A percentile compares a stretch with the other conserved stretches of the same genome.
Conservation (phyloP, 2,888 invertebrate genomes). For the Plagodis pulveraria region DNA sequence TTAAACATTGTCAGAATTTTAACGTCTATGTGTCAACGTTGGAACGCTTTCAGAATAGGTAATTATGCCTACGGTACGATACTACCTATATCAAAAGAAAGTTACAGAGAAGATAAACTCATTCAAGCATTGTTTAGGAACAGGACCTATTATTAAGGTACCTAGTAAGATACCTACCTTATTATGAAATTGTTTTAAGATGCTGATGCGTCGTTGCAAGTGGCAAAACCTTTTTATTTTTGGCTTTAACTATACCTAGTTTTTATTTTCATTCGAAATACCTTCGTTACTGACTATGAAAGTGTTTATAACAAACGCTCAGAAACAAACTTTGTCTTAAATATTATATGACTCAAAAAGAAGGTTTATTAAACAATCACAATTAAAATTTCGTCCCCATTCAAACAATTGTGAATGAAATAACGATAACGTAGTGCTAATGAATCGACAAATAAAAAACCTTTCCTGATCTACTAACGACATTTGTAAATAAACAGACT, state of each 20-base stretch:
- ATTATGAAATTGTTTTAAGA: too few relatives aligned
- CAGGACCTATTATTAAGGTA: too few relatives aligned
- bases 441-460: constrained; percentile 19
- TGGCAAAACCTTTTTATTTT: too few relatives aligned
- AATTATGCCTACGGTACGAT: neutral
- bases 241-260: too few relatives aligned
- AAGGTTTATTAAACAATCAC: too few relatives aligned
- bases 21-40: constrained; percentile 1
- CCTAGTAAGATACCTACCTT: too few relatives aligned
- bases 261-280: too few relatives aligned
- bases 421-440: constrained; percentile 17
- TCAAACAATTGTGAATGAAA: constrained; percentile 7
- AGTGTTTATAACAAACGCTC: neutral
- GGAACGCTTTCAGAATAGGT: constrained; percentile 1
- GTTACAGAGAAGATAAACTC: too few relatives aligned
- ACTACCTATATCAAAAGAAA: neutral
- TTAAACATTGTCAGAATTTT: constrained; percentile 2
- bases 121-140: too few relatives aligned
- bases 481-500: constrained; percentile 22
- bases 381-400: neutral
- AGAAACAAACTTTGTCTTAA: too few relatives aligned
- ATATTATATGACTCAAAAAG: neutral
- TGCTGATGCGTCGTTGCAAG: too few relatives aligned
- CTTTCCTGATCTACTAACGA: constrained; percentile 23
- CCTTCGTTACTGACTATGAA: too few relatives aligned